A percentile compares a stretch with the other conserved stretches of the same genome.
Conservation (phyloP, 2,888 invertebrate species). For the Heteropelma amictum region DNA sequence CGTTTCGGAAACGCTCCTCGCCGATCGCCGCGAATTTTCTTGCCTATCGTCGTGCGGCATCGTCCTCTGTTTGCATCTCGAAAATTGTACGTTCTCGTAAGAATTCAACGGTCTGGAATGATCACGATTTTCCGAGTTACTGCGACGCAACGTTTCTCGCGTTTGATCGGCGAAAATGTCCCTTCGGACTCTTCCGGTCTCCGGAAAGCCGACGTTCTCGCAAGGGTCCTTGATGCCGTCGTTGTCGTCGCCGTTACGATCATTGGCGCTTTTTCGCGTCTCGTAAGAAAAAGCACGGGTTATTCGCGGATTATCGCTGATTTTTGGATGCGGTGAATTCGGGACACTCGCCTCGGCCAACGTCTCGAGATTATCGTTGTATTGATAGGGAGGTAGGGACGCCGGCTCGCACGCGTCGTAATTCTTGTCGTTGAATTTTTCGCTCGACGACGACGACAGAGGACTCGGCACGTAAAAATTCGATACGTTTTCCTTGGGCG, state of each 20-base stretch:
- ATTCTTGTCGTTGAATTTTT: constrained; percentile 62
- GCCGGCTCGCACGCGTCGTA: constrained; percentile 74
- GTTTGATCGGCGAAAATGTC: too few relatives aligned
- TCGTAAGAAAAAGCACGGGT: constrained; percentile 57
- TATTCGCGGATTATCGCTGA: constrained; percentile 51
- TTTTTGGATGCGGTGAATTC: constrained; percentile 66
- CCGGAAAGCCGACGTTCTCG: too few relatives aligned
- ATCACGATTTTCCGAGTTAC: constrained; percentile 70
- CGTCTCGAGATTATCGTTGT: constrained; percentile 73
- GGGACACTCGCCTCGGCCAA: constrained; percentile 76
- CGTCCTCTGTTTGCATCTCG: constrained; percentile 59
- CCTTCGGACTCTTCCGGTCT: too few relatives aligned
- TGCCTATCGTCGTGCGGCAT: constrained; percentile 27
- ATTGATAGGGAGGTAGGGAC: constrained; percentile 78
- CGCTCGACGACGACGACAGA: constrained; percentile 69
- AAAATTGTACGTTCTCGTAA: constrained; percentile 69
- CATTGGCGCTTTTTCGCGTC: constrained; percentile 50
- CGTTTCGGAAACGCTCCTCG: constrained; percentile 68
- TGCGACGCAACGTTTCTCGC: constrained; percentile 63
- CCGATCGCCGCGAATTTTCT: constrained; percentile 30
- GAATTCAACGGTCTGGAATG: constrained; percentile 60
- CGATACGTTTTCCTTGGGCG: constrained; percentile 70
- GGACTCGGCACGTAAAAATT: constrained; percentile 86
- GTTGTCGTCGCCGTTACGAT: constrained; percentile 44
- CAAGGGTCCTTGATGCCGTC: constrained; percentile 61